Conservation (phyloP, 2,888 invertebrate genomes). For the Phlogophora meticulosa region DNA sequence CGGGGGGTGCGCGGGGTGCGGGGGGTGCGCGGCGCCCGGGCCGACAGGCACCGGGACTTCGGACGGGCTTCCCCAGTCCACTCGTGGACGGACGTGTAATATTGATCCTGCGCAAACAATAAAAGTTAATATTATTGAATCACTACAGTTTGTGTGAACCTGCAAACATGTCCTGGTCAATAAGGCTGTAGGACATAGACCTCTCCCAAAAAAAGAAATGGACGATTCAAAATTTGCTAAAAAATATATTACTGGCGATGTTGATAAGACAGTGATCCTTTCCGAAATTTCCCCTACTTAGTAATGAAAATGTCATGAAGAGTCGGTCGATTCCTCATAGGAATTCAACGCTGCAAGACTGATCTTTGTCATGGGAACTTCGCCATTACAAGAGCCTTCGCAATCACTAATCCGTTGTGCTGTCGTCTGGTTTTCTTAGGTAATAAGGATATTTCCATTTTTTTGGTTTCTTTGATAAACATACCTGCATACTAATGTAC, state of each 20-base stretch:
- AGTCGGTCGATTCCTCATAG: background rate
- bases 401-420: slow-evolving; percentile 8
- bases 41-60: slow-evolving; percentile 83
- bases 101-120: slow-evolving; percentile 78
- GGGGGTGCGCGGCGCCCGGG: slow-evolving; percentile 79
- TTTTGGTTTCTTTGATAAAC: background rate
- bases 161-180: background rate
- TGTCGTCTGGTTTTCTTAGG: background rate
- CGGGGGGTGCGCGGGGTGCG: slow-evolving; percentile 78
- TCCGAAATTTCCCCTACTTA: background rate
- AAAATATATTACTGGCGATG: too few species aligned
- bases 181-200: background rate
- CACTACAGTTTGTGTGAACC: background rate
- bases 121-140: slow-evolving; percentile 9
- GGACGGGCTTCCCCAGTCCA: slow-evolving; percentile 83
- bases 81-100: slow-evolving; percentile 82
- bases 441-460: background rate
- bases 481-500: background rate
- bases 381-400: background rate
- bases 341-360: background rate
- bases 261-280: background rate
- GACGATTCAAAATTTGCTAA: background rate
- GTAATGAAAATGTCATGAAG: background rate
- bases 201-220: background rate
- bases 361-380: too few species aligned